Base-by-base conservation (phyloP, 2,113 vertebrate genomes). In the Athene noctua region DNA sequence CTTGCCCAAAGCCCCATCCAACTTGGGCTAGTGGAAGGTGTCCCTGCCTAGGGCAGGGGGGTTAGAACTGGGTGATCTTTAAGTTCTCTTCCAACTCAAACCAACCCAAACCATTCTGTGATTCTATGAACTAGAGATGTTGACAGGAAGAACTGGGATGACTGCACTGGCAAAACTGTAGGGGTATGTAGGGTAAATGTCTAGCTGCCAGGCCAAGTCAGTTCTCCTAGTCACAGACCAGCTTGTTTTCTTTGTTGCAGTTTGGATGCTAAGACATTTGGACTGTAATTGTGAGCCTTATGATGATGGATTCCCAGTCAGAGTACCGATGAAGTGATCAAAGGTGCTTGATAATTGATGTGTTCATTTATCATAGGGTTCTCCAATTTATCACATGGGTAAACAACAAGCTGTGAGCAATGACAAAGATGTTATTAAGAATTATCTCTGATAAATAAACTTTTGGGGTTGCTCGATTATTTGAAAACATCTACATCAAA, bases 341-440 rank as follows among this genome's bases (percentile, higher is more conserved):
- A 63, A 91, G 59, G 47, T 81, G 65, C 63, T 38, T 73, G 84
- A 68, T 63, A 74, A 62, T 34, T 52, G 65, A 72, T 47, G 26
- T n/a, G 36, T 72, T 93, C 83, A 46, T 95, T 81, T 94, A 67
- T 88, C 75, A 93, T 19, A 62, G 27, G 25, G 58, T 58, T 93
- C 74, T 85, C 36, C 63, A 86, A 73, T 88, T 91, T 86, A 63
- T 78, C 80, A 78, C 63, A 89, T 14, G 46, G 26, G 14, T 73
- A 81, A 94, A 81, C 92, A 85, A 81, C 63, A 86, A 95, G 54
- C 84, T 81, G 79, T 67, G 80, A 81, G 58, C 27, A n/a, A 78
- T 78, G 80, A 68, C 54, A 67, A 81, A 73, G 75, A 44, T 63
- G 71, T 91, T 88, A 78, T 81, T 93, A 93, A 79, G 86, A 95